Evolutionary conservation across 2,888 invertebrate species (phyloP).

Genomic region (Griposia aprilina): DNA sequence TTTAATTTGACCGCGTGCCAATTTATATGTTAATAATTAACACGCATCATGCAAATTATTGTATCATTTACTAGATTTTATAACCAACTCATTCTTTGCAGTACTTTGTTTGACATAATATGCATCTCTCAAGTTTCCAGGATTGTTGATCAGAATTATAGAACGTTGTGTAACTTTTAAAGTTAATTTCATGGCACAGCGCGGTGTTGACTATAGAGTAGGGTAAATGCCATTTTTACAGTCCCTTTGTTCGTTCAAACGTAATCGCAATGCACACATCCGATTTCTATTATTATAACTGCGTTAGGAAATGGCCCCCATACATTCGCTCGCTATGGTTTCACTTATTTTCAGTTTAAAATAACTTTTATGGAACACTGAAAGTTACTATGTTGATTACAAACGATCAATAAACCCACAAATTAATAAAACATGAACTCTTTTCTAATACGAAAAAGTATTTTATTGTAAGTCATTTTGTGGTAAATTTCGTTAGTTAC

Average conservation of each 20-base stretch:
- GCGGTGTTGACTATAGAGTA: background rate
- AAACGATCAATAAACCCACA: constrained; percentile 45
- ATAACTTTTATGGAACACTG: constrained; percentile 41
- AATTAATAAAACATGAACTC: constrained; percentile 43
- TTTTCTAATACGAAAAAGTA: constrained; percentile 25
- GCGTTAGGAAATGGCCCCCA: constrained; percentile 77
- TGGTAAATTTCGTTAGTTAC: background rate
- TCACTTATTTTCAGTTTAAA: constrained; percentile 62
- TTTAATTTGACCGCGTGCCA: background rate
- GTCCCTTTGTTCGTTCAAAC: constrained; percentile 55
- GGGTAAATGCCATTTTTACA: constrained; percentile 33
- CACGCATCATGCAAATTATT: background rate
- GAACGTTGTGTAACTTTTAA: background rate
- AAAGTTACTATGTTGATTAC: constrained; percentile 48
- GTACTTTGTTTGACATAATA: background rate
- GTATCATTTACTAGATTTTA: background rate
- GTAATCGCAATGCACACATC: constrained; percentile 74
- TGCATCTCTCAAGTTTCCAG: background rate
- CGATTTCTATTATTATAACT: constrained; percentile 73
- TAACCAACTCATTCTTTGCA: background rate
- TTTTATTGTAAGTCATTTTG: constrained; percentile 20
- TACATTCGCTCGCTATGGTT: constrained; percentile 58
- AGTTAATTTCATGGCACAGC: constrained; percentile 30
- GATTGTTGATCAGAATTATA: background rate
- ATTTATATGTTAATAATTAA: background rate